These are phyloP conservation scores for Pachliopta kotzebuea DNA, from an alignment of 2,888 invertebrate species.

Conservation along the genomic window DNA sequence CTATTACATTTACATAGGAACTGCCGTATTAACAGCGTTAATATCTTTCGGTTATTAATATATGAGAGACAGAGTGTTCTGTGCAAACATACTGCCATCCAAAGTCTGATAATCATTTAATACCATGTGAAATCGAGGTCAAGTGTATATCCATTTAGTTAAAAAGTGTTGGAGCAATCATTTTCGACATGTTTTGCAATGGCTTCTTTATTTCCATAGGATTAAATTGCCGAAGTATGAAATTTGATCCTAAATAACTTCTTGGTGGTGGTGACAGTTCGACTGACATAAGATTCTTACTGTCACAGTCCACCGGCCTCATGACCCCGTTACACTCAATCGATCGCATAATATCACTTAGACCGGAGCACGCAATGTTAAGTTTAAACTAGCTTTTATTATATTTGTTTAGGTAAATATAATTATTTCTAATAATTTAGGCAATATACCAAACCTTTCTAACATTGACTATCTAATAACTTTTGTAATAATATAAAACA, in stretches of 20 bases:
- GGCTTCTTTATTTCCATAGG: constrained; percentile 7
- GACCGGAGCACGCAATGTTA: constrained; percentile 31
- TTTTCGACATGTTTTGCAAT: neutral
- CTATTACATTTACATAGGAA: too few relatives aligned
- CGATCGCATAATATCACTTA: constrained; percentile 45
- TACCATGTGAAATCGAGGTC: too few relatives aligned
- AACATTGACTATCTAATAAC: too few relatives aligned
- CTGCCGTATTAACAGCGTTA: too few relatives aligned
- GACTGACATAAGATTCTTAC: constrained; percentile 31
- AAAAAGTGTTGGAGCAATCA: neutral
- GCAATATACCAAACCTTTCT: neutral
- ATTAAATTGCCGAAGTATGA: neutral
- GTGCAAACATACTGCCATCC: too few relatives aligned
- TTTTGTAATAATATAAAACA: too few relatives aligned
- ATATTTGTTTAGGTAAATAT: constrained; percentile 3
- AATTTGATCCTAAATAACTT: neutral
- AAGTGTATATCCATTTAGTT: too few relatives aligned
- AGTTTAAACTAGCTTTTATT: constrained; percentile 16
- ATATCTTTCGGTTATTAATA: too few relatives aligned
- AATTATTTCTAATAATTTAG: neutral
- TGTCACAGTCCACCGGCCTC: constrained; percentile 45
- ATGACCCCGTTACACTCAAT: constrained; percentile 55
- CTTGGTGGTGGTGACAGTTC: constrained; percentile 23
- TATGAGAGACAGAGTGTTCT: too few relatives aligned
- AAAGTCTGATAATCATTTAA: too few relatives aligned